Base-by-base conservation (phyloP, 1,140 invertebrate genomes). In the Temnothorax longispinosus region DNA sequence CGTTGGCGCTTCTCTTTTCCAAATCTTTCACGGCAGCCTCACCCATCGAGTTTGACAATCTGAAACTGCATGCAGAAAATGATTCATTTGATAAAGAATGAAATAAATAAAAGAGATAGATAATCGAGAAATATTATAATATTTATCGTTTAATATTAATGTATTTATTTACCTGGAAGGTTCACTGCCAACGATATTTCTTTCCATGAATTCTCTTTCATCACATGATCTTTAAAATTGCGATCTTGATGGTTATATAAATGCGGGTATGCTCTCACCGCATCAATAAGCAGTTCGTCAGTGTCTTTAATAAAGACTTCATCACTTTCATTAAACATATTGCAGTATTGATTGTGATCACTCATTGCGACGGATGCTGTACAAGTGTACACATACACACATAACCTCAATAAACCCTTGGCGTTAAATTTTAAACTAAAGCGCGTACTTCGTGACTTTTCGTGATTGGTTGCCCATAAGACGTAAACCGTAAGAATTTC, bases 121-220 rank as follows among this genome's bases (percentile, higher is more conserved):
- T 38, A 38, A 38, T 38, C 7, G 7, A 38, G 27, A 13, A 18
- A 64, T 35, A 64, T 35, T 38, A 41, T 62, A 44, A 62, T 35
- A 62, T 5, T 62, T 67, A 67, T 21, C 8, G 5, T 67, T 67
- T 67, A 67, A 41, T 41, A 67, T 44, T 67, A 67, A 67, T 21
- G 8, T 21, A 67, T 38, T 67, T 67, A 67, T 67, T n/a, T 67
- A 67, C 35, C 64, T 67, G 15, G 3, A 18, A 67, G 10, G 18
- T 67, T 41, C n/a, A 65, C 8, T 67, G 35, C 18, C 41, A 5
- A 41, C 18, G 15, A 35, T 67, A 67, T 67, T 8, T 67, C 35
- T 41, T 67, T 67, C 35, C 64, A 67, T 5, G 64, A 67, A 67
- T 67, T 67, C 21, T 67, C 65, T 44, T 21, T 67, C 35, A 67